A percentile compares a stretch with the other conserved stretches of the same genome.
Evolutionary conservation across 2,797 vertebrate genomes (phyloP).

Genomic region (Florisuga fusca): DNA sequence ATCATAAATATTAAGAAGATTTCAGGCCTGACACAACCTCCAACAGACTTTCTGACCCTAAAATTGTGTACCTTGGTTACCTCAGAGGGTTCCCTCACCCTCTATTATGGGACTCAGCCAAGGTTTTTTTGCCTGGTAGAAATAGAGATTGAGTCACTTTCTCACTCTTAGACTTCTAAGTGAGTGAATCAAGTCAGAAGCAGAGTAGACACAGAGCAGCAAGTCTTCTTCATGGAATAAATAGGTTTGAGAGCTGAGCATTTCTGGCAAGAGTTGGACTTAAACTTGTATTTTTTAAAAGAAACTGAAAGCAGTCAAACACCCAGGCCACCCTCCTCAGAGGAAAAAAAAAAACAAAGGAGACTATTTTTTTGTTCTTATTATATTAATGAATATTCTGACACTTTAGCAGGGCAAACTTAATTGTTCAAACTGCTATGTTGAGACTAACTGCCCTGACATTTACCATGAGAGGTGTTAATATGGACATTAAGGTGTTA

Average conservation of each 20-base stretch:
- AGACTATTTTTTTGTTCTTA: neutral
- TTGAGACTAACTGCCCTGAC: constrained; percentile 39
- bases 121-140: neutral
- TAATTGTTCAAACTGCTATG: constrained; percentile 24
- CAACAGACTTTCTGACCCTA: neutral
- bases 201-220: neutral
- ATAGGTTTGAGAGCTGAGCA: neutral
- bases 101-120: neutral
- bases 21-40: neutral
- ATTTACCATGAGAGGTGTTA: constrained; percentile 49
- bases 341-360: neutral
- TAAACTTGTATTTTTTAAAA: neutral
- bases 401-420: neutral
- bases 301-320: neutral
- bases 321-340: neutral
- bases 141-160: neutral
- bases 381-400: constrained; percentile 48
- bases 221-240: neutral
- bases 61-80: neutral
- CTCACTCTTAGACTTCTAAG: neutral
- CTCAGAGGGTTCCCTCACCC: neutral
- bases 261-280: neutral
- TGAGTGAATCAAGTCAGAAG: neutral
- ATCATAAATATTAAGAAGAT: neutral
- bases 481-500: constrained; percentile 11